Conservation (phyloP, 2,888 invertebrate genomes). For the Parnassius orleans region DNA sequence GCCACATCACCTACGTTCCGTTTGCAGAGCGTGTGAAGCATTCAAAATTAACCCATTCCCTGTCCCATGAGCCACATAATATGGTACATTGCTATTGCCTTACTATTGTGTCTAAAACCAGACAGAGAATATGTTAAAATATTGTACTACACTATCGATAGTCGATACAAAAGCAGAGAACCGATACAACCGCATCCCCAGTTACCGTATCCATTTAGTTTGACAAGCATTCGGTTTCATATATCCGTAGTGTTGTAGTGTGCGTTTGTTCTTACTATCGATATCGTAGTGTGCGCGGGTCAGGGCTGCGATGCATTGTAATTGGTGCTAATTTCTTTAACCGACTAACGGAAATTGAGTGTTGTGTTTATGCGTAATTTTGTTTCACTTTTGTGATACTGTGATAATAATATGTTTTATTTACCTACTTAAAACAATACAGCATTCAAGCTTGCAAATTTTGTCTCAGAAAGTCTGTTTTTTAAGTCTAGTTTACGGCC, state of each 20-base stretch:
- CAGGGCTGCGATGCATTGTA: constrained; percentile 34
- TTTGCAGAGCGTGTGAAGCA: too few species aligned
- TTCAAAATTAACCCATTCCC: too few species aligned
- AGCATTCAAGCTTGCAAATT: too few species aligned
- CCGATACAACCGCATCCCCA: constrained; percentile 43
- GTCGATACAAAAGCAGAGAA: constrained; percentile 27
- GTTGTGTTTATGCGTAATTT: background rate
- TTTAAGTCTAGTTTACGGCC: too few species aligned
- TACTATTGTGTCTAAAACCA: too few species aligned
- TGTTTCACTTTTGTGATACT: background rate
- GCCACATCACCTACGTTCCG: background rate
- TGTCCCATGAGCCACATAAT: too few species aligned
- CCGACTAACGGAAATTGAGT: constrained; percentile 7
- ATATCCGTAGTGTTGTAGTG: constrained; percentile 51
- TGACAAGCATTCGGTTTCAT: constrained; percentile 80
- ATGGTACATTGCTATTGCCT: too few species aligned
- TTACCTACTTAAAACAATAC: too few species aligned
- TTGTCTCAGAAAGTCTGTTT: too few species aligned
- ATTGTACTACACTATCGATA: constrained; percentile 26
- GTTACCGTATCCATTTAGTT: constrained; percentile 76
- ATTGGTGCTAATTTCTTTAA: constrained; percentile 32
- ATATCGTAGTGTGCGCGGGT: constrained; percentile 38
- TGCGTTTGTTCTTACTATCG: constrained; percentile 26
- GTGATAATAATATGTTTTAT: too few species aligned
- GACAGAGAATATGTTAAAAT: background rate